Base-by-base conservation (phyloP, 1,140 invertebrate species). In the Grapholita molesta region DNA sequence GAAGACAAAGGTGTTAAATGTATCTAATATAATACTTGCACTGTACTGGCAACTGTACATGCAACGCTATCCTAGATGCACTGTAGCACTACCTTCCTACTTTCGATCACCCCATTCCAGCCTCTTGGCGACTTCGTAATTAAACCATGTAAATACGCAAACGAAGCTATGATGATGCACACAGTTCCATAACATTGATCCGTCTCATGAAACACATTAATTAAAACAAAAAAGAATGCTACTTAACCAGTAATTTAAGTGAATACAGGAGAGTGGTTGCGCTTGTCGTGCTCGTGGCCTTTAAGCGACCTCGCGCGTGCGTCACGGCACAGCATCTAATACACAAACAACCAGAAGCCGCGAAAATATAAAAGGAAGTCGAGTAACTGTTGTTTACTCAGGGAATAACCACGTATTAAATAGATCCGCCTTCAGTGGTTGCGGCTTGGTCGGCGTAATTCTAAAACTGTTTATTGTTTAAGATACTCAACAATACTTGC, bases 211-310 rank as follows among this genome's bases (percentile, higher is more conserved):
- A n/a, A 61, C 11, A 61, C 5, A 28, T 61, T 25, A 30, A 25
- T 61, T 28, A 15, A 28, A 57, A 24, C 53, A 24, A 61, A 15
- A 11, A 61, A 25, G 55, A 61, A 61, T 61, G 55, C 28, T 61
- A 61, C 28, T 61, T 61, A 61, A 61, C 55, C 55, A 61, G 55
- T 61, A 61, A 61, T 61, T 61, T 61, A 61, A 61, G 55, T 61
- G 55, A 61, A 61, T 61, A 32, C 55, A 28, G 55, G 55, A 61
- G 55, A 61, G 55, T 30, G 55, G 55, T 30, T 61, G 53, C 53
- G 53, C 53, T 24, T 57, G 55, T 55, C 53, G 24, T 28, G 53
- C 3, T 21, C 24, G 53, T 28, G 53, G 53, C 53, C 53, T 57
- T 57, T 57, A 28, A 28, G 24, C 53, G 53, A 28, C 53, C 53